Percentiles rank a stretch among this genome's conserved stretches.
phyloP scores from a whole-genome alignment of 2,113 vertebrate species.

The Raja brachyura region DNA sequence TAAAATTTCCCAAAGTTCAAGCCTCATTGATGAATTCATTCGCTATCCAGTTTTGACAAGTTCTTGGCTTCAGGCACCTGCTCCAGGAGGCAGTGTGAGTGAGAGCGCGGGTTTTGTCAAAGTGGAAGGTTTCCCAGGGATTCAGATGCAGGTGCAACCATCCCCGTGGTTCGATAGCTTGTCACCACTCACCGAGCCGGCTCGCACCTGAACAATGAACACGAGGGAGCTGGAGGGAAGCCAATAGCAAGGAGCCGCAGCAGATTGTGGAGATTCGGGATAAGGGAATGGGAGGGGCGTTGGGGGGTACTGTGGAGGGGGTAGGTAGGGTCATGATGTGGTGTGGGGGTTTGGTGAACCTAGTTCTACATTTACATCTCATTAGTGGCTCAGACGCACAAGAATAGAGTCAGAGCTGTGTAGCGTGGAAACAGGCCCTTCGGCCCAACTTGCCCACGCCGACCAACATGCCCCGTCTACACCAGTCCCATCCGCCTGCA shows the following conservation, averaged over 20 bases:
- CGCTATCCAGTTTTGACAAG: not conserved
- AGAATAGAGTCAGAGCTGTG: too few species aligned
- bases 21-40: too few species aligned
- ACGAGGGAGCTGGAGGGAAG: not conserved
- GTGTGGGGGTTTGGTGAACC: too few species aligned
- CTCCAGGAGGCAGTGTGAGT: not conserved
- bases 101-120: not conserved
- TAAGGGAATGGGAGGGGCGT: not conserved
- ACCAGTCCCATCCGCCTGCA: too few species aligned
- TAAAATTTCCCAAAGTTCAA: too few species aligned
- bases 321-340: too few species aligned
- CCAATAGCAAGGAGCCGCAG: not conserved
- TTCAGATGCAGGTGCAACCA: not conserved
- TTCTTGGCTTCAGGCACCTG: not conserved
- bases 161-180: not conserved
- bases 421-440: too few species aligned
- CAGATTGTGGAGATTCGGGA: not conserved
- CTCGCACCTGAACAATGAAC: not conserved
- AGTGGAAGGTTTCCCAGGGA: not conserved
- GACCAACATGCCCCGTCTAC: too few species aligned
- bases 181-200: not conserved
- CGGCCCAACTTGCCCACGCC: too few species aligned
- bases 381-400: not conserved
- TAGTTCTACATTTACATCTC: not conserved
- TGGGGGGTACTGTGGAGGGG: too few species aligned